These are phyloP conservation scores for Leptosomus discolor DNA, from an alignment of 2,113 vertebrate genomes.

Conservation along the genomic window DNA sequence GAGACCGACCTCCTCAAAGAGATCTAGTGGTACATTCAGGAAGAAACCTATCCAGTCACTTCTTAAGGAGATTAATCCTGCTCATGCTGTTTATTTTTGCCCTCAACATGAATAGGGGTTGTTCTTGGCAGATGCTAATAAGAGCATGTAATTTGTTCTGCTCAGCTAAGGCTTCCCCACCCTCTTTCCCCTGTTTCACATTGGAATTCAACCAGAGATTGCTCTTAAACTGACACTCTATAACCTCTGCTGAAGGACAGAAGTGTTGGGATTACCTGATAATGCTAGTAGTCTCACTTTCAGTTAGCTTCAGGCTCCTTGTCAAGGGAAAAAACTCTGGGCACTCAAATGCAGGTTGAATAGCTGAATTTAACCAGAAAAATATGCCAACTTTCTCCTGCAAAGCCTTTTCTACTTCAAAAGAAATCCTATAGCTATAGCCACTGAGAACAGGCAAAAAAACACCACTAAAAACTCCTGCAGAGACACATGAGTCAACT, in stretches of 20 bases:
- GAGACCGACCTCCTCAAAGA: background rate
- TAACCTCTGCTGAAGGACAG: background rate
- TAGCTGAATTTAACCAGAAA: background rate
- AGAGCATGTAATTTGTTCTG: background rate
- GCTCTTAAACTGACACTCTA: background rate
- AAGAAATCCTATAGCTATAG: background rate
- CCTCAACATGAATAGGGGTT: accelerated
- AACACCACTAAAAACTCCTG: background rate
- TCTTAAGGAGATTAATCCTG: background rate
- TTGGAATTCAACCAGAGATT: background rate
- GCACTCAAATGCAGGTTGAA: background rate
- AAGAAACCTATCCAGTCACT: background rate
- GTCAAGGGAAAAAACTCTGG: background rate
- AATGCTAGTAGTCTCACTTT: background rate
- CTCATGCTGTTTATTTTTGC: background rate
- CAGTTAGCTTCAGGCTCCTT: background rate
- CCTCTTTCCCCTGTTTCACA: background rate
- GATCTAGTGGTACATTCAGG: background rate
- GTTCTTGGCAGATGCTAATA: background rate
- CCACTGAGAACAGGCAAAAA: background rate
- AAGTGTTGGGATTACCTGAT: background rate
- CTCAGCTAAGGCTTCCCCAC: background rate
- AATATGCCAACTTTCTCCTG: background rate
- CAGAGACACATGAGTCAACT: background rate
- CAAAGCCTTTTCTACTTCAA: background rate